Evolutionary conservation across 2,113 vertebrate species (phyloP), one percentile per base, ranked within the genome.

Genomic region (Taurulus bubalis): DNA sequence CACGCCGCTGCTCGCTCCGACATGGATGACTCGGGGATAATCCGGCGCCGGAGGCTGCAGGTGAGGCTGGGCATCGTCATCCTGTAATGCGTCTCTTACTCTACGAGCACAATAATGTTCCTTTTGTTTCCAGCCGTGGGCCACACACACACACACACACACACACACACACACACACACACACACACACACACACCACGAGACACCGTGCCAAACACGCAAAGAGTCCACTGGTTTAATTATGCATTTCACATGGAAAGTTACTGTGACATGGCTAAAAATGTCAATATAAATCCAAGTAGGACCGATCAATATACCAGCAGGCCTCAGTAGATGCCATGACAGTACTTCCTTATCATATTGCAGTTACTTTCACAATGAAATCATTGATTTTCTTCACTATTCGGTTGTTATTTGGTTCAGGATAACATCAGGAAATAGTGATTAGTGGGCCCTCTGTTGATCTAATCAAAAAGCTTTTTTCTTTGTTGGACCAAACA

Each of bases 1-100:
- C 75, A 74, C 51, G 20, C 55, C 26, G 71, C 42, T 68, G 71
- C 40, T 66, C 58, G 53, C 42, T 42, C 34, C 51, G 26, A 62
- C 82, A 96, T 96, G 95, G 95, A 96, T 87, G 95, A 95, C 86
- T 95, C 95, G 38, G 95, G 95, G 22, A 95, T 96, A 77, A 95
- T 96, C 70, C 88, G 95, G 73, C 94, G 95, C 84, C 76, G 95
- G 77, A 89, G 95, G 89, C 92, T 96, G 89, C 95, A 96, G 94
- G 95, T 95, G 94, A 45, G 49, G 20, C 32, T 63, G 47, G 36
- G 36, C 32, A 30, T 45, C 64, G 3, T 53, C 51, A 24, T 18
- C 69, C 47, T 59, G 30, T 47, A 12, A 40, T 64, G 62, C 32
- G 42, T 55, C 8, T 8, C 22, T 12, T 15, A 6, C n/a, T 36